These are phyloP conservation scores for Zoanthus sociatus DNA, from an alignment of 92 coral and sea anemone genomes.

Conservation along the genomic window DNA sequence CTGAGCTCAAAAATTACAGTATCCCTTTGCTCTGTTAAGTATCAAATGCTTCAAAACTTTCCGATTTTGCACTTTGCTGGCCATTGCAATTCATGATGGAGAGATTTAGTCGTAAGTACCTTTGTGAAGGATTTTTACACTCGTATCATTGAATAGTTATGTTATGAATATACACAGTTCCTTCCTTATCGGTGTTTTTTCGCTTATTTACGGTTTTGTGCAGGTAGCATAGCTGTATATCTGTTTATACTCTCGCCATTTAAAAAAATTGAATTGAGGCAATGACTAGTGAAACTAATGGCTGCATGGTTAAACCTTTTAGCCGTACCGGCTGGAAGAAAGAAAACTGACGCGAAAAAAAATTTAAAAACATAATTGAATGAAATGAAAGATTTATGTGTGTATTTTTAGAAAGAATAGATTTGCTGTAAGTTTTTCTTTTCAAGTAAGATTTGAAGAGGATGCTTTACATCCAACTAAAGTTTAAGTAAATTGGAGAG, in stretches of 20 bases:
- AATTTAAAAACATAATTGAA: conserved; percentile 14
- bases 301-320: background rate
- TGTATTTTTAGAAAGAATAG: conserved; percentile 17
- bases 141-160: background rate
- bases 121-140: conserved; percentile 8
- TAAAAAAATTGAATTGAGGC: background rate
- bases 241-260: background rate
- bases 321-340: background rate
- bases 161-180: conserved; percentile 30
- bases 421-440: background rate
- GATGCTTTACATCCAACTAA: background rate
- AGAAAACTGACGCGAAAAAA: background rate
- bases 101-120: conserved; percentile 22
- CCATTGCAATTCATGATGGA: conserved; percentile 6
- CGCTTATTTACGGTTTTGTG: background rate
- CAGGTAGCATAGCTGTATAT: background rate
- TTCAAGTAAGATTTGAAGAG: background rate
- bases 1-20: background rate
- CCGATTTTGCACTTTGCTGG: background rate
- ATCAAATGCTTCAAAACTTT: background rate
- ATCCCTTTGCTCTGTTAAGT: background rate
- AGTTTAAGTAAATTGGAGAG: background rate
- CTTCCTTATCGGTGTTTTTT: background rate
- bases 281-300: background rate
- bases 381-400: conserved; percentile 46